Evolutionary conservation across 2,113 vertebrate species (phyloP).

Genomic region (Helogale parvula): DNA sequence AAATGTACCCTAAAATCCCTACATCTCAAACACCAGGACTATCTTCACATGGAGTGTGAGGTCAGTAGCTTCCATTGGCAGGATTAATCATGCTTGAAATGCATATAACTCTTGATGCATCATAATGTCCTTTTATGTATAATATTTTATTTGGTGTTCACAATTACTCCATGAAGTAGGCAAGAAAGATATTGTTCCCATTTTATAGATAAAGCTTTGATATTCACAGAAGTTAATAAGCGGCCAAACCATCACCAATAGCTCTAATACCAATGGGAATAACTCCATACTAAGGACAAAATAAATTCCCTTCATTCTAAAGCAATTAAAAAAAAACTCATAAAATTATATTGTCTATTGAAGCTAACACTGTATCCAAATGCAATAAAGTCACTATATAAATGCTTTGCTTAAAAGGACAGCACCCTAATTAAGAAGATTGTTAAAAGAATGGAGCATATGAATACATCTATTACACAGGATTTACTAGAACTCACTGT

Average conservation of each 20-base stretch:
- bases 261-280: constrained; percentile 34
- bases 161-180: neutral
- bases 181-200: neutral
- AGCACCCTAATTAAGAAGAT: constrained; percentile 72
- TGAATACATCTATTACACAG: constrained; percentile 69
- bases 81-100: neutral
- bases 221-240: neutral
- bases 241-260: neutral
- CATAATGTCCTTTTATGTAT: neutral
- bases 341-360: constrained; percentile 72
- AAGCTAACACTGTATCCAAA: constrained; percentile 66
- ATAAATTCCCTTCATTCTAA: constrained; percentile 66
- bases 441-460: constrained; percentile 67
- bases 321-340: neutral
- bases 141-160: neutral
- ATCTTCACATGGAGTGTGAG: neutral
- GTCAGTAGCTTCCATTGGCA: neutral
- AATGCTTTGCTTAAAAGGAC: constrained; percentile 74
- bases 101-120: neutral
- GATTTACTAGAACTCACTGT: constrained; percentile 71
- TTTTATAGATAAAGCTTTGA: neutral
- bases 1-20: neutral
- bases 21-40: neutral
- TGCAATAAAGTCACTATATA: constrained; percentile 71
- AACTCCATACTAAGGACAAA: constrained; percentile 36